Evolutionary conservation across 1,140 invertebrate species (phyloP).

Genomic region (Physella acuta): DNA sequence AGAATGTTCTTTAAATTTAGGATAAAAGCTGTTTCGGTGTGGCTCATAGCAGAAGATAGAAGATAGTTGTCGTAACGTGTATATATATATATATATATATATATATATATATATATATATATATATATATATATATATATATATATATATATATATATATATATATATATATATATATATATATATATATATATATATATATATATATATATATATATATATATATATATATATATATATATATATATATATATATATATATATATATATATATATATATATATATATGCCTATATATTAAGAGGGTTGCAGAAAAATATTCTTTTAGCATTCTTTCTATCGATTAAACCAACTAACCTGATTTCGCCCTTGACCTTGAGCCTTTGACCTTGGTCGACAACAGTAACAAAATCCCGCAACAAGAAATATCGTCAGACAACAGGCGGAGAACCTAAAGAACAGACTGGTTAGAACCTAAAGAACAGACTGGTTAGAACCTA

Average conservation of each 20-base stretch:
- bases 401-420: too few relatives aligned
- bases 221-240: neutral
- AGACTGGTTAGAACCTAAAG: too few relatives aligned
- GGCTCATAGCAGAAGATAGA: neutral
- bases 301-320: too few relatives aligned
- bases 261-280: constrained; percentile 12
- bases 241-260: neutral
- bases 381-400: too few relatives aligned
- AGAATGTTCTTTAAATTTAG: too few relatives aligned
- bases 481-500: too few relatives aligned
- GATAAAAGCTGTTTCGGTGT: neutral
- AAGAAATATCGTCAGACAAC: too few relatives aligned
- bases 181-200: neutral
- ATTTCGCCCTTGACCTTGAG: too few relatives aligned
- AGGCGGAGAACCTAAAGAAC: too few relatives aligned
- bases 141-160: constrained; percentile 7
- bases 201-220: neutral
- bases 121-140: constrained; percentile 6
- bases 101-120: neutral
- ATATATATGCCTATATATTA: too few relatives aligned
- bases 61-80: neutral
- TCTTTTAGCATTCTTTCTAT: too few relatives aligned
- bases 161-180: constrained; percentile 6
- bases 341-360: too few relatives aligned
- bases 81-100: neutral